Evolutionary conservation across 2,113 vertebrate genomes (phyloP), one percentile per base, ranked within the genome.

Genomic region (Nestor notabilis): DNA sequence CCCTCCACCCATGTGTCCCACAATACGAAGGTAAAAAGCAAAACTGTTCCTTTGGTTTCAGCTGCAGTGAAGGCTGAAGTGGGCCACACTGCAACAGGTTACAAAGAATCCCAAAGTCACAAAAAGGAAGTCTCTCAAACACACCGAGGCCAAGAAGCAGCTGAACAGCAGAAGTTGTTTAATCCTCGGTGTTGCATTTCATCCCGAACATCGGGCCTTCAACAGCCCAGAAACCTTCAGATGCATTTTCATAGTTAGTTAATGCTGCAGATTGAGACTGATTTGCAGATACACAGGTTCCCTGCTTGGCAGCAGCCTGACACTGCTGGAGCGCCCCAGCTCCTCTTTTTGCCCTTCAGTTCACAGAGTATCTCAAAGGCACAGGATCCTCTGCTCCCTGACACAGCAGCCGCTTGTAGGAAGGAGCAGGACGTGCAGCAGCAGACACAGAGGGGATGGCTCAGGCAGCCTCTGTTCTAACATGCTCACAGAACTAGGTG

Each of bases 201-300:
- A 95, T 93, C 74, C 95, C 79, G 52, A 84, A 91, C 91, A 93
- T 70, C 90, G 90, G 83, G 53, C 77, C 23, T 91, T 70, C 52
- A 92, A 91, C 92, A 89, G 83, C 89, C 89, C 92, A 91, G 96
- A 92, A 95, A 90, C 15, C 35, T 81, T 76, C 78, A 88, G 53
- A 61, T 87, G 47, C 43, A 14, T 60, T 72, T 92, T 50, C 66
- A 41, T 17, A 60, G 43, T 37, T 52, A 47, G 65, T 41, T 69
- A 56, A 49, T 25, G 84, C 56, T 50, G 83, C 56, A 58, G 56
- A 58, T 24, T 10, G 44, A 0, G 0, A 4, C 29, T 19, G 81
- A 68, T 82, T 55, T 89, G 91, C 85, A 89, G 50, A 88, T 28
- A 56, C 1, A 12, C 85, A 69, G 70, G 46, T 80, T 63, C 60